phyloP scores from a whole-genome alignment of 2,113 vertebrate species.

The Illadopsis cleaveri region DNA sequence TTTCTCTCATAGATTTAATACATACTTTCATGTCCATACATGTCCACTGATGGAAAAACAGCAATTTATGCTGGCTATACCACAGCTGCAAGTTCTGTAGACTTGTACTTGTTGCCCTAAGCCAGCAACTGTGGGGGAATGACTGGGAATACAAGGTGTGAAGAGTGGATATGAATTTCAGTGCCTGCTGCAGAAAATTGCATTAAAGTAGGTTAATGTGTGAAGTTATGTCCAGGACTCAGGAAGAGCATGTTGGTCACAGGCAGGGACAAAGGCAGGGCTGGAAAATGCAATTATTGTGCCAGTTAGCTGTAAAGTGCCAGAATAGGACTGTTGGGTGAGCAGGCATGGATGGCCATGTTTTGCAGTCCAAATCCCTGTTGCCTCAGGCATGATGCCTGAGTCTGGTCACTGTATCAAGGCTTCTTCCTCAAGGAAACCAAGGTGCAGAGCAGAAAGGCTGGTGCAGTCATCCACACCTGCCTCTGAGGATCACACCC shows the following conservation, averaged over 20 bases:
- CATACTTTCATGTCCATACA: slow-evolving; percentile 53
- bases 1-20: slow-evolving; percentile 44
- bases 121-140: fast-evolving
- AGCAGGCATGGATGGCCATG: not conserved
- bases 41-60: slow-evolving; percentile 5
- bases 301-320: not conserved
- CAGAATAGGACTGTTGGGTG: not conserved
- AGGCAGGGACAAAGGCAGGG: fast-evolving
- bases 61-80: not conserved
- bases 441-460: not conserved
- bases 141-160: not conserved
- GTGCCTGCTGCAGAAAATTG: not conserved
- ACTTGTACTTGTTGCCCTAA: not conserved
- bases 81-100: not conserved
- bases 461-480: not conserved
- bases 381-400: not conserved
- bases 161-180: not conserved
- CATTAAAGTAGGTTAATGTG: not conserved
- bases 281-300: not conserved
- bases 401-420: not conserved
- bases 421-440: not conserved
- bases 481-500: not conserved
- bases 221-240: not conserved
- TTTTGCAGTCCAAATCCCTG: not conserved
- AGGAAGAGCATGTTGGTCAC: not conserved